Base-by-base conservation (phyloP, 2,888 invertebrate genomes). In the Ophraella communa region DNA sequence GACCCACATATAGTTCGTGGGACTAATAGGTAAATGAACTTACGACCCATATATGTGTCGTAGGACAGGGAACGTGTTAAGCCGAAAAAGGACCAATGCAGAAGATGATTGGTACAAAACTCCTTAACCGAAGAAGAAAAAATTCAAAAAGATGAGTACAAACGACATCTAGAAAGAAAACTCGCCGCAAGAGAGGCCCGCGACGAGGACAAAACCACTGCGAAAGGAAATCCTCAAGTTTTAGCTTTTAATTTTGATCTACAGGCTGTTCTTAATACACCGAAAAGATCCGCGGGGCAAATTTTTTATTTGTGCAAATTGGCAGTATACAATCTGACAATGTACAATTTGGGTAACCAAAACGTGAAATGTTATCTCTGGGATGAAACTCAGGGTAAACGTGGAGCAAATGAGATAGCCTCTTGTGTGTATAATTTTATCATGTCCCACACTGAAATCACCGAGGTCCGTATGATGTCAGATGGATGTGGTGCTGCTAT, bases 341-440 rank as follows among this genome's bases (percentile, higher is more conserved):
- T 35, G 11, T 35, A 35, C 35, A 35, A 35, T 35, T 35, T 35
- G 4, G 35, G 3, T 2, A 35, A 35, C 4, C 73, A 77, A 70
- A 70, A 77, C 33, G 74, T 74, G 52, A 57, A 62, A 33, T 77
- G 75, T 68, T 74, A 73, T 64, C 64, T 74, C 33, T 74, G 75
- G 75, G 70, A 76, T 67, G 73, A 79, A 66, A 75, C 74, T 10
- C 68, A 76, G 68, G 77, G 74, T 24, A 76, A 76, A 71, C 66
- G 76, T 42, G 73, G 76, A 39, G 67, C 71, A 63, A 74, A 75
- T 56, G 74, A 78, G 68, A 75, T 77, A 54, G 52, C 73, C 17
- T 72, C 75, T 5, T 74, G 74, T 57, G 56, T 75, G 21, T 56
- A 68, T 62, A 64, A 69, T 45, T 52, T 47, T 57, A 58, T 68